phyloP scores from a whole-genome alignment of 2,113 vertebrate genomes.

The Carassius auratus region DNA sequence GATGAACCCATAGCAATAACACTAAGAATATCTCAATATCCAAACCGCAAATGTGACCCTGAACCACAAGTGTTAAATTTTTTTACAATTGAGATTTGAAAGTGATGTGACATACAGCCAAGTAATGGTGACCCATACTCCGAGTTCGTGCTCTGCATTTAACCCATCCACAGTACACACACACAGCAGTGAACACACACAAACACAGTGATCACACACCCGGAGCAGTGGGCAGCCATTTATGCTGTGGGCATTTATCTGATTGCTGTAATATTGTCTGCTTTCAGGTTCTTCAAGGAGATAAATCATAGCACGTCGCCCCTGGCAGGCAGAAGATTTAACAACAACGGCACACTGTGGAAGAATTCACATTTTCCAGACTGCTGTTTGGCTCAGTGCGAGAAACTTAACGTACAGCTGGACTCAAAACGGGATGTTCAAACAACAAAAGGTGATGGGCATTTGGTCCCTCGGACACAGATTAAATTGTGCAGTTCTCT shows the following conservation, averaged over 20 bases:
- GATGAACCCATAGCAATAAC: constrained; percentile 38
- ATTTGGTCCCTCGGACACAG: constrained; percentile 29
- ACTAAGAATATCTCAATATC: constrained; percentile 39
- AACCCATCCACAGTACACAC: too few relatives aligned
- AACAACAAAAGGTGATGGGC: constrained; percentile 10
- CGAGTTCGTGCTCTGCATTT: too few relatives aligned
- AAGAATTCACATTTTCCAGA: constrained; percentile 42
- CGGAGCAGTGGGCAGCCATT: neutral
- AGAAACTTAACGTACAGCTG: constrained; percentile 25
- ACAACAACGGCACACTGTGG: constrained; percentile 54
- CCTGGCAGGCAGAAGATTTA: constrained; percentile 51
- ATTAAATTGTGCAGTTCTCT: constrained; percentile 24
- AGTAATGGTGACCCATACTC: too few relatives aligned
- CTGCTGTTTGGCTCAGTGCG: constrained; percentile 20
- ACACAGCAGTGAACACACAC: too few relatives aligned
- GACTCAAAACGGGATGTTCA: constrained; percentile 23
- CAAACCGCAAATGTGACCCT: neutral
- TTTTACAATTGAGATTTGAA: too few relatives aligned
- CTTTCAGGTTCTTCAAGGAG: constrained; percentile 90
- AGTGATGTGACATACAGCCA: too few relatives aligned
- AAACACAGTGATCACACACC: too few relatives aligned
- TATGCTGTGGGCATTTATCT: neutral
- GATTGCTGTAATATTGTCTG: constrained; percentile 59
- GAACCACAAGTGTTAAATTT: too few relatives aligned
- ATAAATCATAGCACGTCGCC: constrained; percentile 85